Evolutionary conservation across 1,140 invertebrate species (phyloP), one percentile per base, ranked within the genome.

Genomic region (Penaeus japonicus): DNA sequence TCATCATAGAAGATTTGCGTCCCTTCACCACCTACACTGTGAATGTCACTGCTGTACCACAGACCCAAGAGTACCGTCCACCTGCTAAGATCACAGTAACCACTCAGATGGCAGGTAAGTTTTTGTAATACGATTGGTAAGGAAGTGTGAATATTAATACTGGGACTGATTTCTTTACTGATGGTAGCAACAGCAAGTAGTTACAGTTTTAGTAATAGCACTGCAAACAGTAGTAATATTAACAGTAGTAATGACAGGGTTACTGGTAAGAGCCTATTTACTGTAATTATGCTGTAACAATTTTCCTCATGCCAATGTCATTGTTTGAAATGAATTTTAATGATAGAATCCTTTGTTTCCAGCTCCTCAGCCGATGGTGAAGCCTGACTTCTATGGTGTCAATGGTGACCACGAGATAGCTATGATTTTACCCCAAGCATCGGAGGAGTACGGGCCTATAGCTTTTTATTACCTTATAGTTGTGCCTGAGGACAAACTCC

Each of bases 361-460:
- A 93, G 98, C 98, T 0, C 98, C 98, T 0, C 97, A 98, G 91
- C 96, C 97, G 0, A 98, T 99, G 96, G 97, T 98, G 0, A 96
- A 97, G 91, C 98, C 98, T 0, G 97, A 97, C 91, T 97, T 98
- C 91, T 97, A 97, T 91, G 96, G 96, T 3, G 96, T 97, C 75
- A 95, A 97, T 30, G 96, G 96, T 91, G 94, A 95, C 0, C 96
- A 97, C 92, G 96, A 97, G 93, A 97, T 99, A 89, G 95, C 96
- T 80, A 96, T 99, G 22, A 97, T 97, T 89, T 92, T 99, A 91
- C 97, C 97, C 4, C 97, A 97, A 93, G 98, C 99, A 0, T 98
- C 97, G 0, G 98, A 99, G 93, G 98, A 99, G 93, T 99, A 99
- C 92, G 99, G 99, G n/a, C 98, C 97, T 1, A 99, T 99, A 87